Conservation (phyloP, 2,113 vertebrate genomes). For the Campylomormyrus numenius region DNA sequence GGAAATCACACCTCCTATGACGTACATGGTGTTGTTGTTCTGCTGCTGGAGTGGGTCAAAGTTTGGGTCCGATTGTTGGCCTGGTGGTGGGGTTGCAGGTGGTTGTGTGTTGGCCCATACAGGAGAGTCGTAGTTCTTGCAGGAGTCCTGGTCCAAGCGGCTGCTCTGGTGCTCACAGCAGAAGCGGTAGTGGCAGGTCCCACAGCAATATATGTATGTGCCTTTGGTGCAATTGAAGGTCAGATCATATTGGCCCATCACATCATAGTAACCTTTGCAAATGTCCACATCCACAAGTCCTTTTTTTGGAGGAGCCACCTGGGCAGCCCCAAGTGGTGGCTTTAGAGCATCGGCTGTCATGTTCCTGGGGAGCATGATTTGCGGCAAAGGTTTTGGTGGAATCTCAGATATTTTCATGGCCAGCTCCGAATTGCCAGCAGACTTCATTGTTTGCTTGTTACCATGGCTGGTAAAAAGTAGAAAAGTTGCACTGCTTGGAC, state of each 20-base stretch:
- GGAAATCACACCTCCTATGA: slow-evolving; percentile 82
- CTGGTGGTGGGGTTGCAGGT: slow-evolving; percentile 49
- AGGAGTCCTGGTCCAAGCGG: slow-evolving; percentile 76
- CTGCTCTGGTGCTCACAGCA: slow-evolving; percentile 79
- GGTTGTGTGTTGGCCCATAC: slow-evolving; percentile 69
- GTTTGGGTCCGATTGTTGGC: slow-evolving; percentile 56
- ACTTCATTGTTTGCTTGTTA: slow-evolving; percentile 7
- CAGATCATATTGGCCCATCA: slow-evolving; percentile 83
- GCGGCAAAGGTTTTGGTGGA: slow-evolving; percentile 59
- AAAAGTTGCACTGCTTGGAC: background rate
- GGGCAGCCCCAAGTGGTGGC: slow-evolving; percentile 60
- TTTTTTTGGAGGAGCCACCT: slow-evolving; percentile 61
- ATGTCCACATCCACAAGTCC: slow-evolving; percentile 69
- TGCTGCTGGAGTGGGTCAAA: slow-evolving; percentile 64
- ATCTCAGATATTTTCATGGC: slow-evolving; percentile 36
- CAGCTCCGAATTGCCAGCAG: background rate
- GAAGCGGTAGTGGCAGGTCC: slow-evolving; percentile 86
- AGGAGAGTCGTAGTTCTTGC: slow-evolving; percentile 75
- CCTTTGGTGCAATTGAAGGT: slow-evolving; percentile 83
- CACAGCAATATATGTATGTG: slow-evolving; percentile 84
- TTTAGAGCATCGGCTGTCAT: slow-evolving; percentile 59
- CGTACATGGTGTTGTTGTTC: slow-evolving; percentile 76
- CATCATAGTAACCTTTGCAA: slow-evolving; percentile 82
- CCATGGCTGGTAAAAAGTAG: background rate
- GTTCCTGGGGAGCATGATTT: slow-evolving; percentile 62